Evolutionary conservation across 2,888 invertebrate genomes (phyloP).

Genomic region (Eupsilia transversa): DNA sequence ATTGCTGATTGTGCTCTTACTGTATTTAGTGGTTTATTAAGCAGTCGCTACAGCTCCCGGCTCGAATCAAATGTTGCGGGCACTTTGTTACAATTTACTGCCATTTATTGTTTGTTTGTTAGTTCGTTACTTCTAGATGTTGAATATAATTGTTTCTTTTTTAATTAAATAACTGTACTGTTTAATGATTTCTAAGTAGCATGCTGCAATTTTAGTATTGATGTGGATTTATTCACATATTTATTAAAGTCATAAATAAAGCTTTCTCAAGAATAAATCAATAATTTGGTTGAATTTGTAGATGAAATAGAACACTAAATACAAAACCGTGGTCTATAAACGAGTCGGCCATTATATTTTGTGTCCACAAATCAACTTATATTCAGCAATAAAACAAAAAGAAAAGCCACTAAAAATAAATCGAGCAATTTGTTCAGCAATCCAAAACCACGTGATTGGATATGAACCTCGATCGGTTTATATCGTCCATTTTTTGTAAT

Average conservation of each 20-base stretch:
- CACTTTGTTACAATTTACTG: conserved; percentile 4
- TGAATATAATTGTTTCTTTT: background rate
- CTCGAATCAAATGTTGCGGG: conserved; percentile 6
- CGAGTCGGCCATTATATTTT: conserved; percentile 8
- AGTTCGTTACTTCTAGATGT: background rate
- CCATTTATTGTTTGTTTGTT: conserved; percentile 3
- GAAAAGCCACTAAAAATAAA: conserved; percentile 52
- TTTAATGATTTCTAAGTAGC: background rate
- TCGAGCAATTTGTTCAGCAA: conserved; percentile 48
- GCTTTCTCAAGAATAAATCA: background rate
- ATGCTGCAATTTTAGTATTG: background rate
- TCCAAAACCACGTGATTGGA: conserved; percentile 35
- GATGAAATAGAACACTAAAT: background rate
- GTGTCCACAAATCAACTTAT: conserved; percentile 36
- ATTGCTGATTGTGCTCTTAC: conserved; percentile 68
- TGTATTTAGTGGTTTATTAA: conserved; percentile 68
- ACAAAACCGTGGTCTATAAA: background rate
- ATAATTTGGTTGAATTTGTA: conserved; percentile 5
- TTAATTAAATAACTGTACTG: background rate
- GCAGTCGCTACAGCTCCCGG: conserved; percentile 21
- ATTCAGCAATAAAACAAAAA: conserved; percentile 34
- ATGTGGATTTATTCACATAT: background rate
- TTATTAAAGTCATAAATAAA: background rate
- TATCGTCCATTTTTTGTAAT: conserved; percentile 47
- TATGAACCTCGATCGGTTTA: conserved; percentile 35